Evolutionary conservation across 2,797 vertebrate genomes (phyloP).

Genomic region (Muraenolepis orangiensis): DNA sequence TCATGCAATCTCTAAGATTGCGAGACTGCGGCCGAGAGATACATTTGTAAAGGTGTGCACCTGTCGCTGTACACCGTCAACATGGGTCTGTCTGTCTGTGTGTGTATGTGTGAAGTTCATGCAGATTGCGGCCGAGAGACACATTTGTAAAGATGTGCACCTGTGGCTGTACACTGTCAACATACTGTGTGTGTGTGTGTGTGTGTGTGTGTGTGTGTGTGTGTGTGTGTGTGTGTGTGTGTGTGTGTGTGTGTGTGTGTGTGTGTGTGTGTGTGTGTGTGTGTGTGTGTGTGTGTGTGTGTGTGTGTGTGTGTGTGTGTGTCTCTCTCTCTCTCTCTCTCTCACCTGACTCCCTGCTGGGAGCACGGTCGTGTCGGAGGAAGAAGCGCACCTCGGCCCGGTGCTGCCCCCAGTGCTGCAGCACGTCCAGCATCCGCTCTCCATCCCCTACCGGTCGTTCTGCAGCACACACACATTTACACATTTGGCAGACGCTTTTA

Average conservation of each 20-base stretch:
- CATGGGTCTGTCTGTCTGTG: not conserved
- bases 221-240: too few relatives aligned
- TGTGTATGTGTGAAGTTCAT: not conserved
- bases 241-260: too few relatives aligned
- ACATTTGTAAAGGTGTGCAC: not conserved
- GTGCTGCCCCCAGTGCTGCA: slow-evolving; percentile 88
- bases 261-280: too few relatives aligned
- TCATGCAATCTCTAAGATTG: not conserved
- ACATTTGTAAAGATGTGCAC: not conserved
- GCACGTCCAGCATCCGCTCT: slow-evolving; percentile 90
- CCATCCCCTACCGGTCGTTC: slow-evolving; percentile 85
- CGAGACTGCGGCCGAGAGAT: not conserved
- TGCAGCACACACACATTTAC: slow-evolving; percentile 53
- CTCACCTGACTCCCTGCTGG: slow-evolving; percentile 80
- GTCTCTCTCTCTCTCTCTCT: too few relatives aligned
- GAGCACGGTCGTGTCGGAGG: slow-evolving; percentile 84
- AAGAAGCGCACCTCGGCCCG: slow-evolving; percentile 90
- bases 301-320: too few relatives aligned
- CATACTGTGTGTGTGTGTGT: not conserved
- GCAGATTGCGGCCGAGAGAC: not conserved
- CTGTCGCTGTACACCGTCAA: not conserved
- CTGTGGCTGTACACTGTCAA: not conserved
- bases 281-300: too few relatives aligned
- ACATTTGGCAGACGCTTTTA: too few relatives aligned
- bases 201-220: not conserved